Conservation (phyloP, 2,888 invertebrate species). For the Nephrocerus scutellatus region DNA sequence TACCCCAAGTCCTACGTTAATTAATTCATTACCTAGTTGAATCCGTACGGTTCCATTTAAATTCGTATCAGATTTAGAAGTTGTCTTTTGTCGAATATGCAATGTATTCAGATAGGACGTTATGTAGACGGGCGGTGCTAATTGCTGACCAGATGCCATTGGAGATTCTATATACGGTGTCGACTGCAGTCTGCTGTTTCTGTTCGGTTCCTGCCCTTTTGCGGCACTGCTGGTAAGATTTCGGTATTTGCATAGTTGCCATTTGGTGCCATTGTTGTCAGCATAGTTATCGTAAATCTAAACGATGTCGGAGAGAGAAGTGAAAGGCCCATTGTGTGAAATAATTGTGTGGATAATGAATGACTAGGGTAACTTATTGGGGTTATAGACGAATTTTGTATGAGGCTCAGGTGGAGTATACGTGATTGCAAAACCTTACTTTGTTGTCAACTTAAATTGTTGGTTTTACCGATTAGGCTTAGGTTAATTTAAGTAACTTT, state of each 20-base stretch:
- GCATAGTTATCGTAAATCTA: conserved; percentile 63
- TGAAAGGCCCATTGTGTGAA: background rate
- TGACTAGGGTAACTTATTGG: too few species aligned
- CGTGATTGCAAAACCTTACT: too few species aligned
- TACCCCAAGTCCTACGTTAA: background rate
- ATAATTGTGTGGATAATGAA: too few species aligned
- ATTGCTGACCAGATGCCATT: conserved; percentile 17
- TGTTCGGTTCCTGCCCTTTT: conserved; percentile 7
- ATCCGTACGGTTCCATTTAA: conserved; percentile 59
- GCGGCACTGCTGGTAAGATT: conserved; percentile 19
- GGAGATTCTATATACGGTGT: too few species aligned
- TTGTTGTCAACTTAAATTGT: too few species aligned
- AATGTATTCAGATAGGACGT: conserved; percentile 63
- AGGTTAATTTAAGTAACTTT: too few species aligned
- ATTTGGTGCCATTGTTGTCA: conserved; percentile 62
- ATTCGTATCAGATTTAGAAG: conserved; percentile 47
- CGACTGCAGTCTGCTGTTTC: too few species aligned
- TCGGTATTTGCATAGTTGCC: conserved; percentile 55
- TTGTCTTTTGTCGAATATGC: conserved; percentile 52
- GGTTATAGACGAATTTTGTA: too few species aligned
- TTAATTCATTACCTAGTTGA: conserved; percentile 51
- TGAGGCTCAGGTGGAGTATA: too few species aligned
- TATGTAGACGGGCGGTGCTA: conserved; percentile 53
- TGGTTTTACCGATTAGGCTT: too few species aligned
- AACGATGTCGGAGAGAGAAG: background rate